A percentile compares a stretch with the other conserved stretches of the same genome.
Conservation (phyloP, 2,113 vertebrate species). For the Pantherophis guttatus region DNA sequence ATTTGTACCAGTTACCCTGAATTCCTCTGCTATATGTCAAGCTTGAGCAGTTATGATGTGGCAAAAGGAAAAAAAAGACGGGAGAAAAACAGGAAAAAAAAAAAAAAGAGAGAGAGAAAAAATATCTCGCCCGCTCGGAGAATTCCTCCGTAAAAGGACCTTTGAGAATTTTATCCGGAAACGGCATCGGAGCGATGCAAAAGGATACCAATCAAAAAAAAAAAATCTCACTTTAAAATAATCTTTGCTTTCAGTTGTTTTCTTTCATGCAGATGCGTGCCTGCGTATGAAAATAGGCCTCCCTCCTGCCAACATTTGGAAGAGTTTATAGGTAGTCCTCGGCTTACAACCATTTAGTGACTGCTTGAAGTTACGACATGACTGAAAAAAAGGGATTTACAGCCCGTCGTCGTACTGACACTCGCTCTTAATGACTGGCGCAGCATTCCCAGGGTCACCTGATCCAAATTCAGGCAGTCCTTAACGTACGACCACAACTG, state of each 20-base stretch:
- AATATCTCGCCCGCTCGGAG: neutral
- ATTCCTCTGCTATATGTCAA: conserved; percentile 40
- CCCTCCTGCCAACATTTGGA: neutral
- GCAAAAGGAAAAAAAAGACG: neutral
- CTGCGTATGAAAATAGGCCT: neutral
- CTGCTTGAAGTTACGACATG: neutral
- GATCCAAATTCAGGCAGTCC: neutral
- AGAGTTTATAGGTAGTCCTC: neutral
- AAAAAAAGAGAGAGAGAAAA: neutral
- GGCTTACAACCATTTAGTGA: neutral
- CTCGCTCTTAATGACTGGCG: neutral
- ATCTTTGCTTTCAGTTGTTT: neutral
- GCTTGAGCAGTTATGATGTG: conserved; percentile 22
- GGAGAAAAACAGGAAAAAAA: neutral
- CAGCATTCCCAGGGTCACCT: too few relatives aligned
- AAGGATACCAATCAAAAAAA: neutral
- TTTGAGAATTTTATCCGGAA: neutral
- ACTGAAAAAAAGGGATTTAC: neutral
- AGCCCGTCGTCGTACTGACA: too few relatives aligned
- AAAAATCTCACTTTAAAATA: neutral
- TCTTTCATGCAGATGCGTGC: neutral
- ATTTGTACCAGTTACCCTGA: conserved; percentile 50
- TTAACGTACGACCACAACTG: too few relatives aligned
- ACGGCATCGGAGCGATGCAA: neutral
- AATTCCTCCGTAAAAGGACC: conserved; percentile 22